A percentile compares a stretch with the other conserved stretches of the same genome.
These are phyloP conservation scores for Nycteola revayana DNA, from an alignment of 2,888 invertebrate species.

Conservation along the genomic window DNA sequence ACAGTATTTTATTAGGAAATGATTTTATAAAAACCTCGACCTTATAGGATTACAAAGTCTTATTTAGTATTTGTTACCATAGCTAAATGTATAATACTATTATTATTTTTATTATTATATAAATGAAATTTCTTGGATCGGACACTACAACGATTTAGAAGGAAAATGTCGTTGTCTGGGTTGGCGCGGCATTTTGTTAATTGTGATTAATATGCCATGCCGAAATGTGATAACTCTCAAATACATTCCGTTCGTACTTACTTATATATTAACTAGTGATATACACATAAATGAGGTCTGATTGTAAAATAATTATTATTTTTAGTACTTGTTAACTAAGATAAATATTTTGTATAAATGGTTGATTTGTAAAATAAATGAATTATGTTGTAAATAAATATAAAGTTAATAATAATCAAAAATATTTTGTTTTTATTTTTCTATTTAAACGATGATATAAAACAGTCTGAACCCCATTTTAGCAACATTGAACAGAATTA, in stretches of 20 bases:
- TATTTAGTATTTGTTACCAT: constrained; percentile 71
- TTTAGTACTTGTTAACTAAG: constrained; percentile 76
- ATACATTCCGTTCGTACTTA: constrained; percentile 65
- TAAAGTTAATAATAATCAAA: constrained; percentile 67
- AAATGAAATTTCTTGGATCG: constrained; percentile 29
- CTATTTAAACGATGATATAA: too few species aligned
- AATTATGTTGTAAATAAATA: constrained; percentile 80
- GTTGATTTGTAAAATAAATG: constrained; percentile 74
- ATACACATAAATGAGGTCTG: constrained; percentile 67
- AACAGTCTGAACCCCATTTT: too few species aligned
- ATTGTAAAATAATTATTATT: constrained; percentile 75
- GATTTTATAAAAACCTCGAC: constrained; percentile 16
- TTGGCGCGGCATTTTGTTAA: constrained; percentile 33
- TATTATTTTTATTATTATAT: constrained; percentile 47
- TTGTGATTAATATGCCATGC: constrained; percentile 65
- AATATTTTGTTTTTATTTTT: too few species aligned
- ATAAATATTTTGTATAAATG: constrained; percentile 79
- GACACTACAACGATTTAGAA: constrained; percentile 31
- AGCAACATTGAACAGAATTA: too few species aligned
- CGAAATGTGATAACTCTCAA: constrained; percentile 70
- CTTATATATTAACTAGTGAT: constrained; percentile 66
- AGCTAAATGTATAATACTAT: constrained; percentile 60
- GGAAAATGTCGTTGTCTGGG: constrained; percentile 19
- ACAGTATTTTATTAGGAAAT: too few species aligned
- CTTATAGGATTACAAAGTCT: constrained; percentile 32